Evolutionary conservation across 2,113 vertebrate species (phyloP), one percentile per base, ranked within the genome.

Genomic region (Chloropsis hardwickii): DNA sequence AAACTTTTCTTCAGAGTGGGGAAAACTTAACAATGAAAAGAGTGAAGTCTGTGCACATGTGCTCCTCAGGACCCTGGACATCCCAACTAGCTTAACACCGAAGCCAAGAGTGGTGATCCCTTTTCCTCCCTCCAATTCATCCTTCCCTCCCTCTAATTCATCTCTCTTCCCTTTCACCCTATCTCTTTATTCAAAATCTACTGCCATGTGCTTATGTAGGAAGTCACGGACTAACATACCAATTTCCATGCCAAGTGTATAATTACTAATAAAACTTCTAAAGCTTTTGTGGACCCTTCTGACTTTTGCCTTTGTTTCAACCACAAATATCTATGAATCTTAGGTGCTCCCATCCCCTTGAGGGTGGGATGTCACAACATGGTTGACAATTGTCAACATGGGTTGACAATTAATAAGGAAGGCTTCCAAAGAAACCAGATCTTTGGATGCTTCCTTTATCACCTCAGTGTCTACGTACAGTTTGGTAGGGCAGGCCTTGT

Each of bases 251-350:
- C 17, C 12, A 31, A 31, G 12, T 48, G 8, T 54, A 10, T 76
- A 69, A 54, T 42, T 54, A 15, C 54, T 40, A 27, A 47, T 42
- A 40, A 47, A 69, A 47, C 31, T 35, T 39, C 2, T 9, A 35
- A 76, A 61, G 24, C 4, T 76, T 69, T 76, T 90, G 14, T 53
- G 10, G 14, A 12, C 17, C 17, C 39, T 53, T 40, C 11, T 47
- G 61, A 35, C n/a, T 82, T 76, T 9, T 15, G 14, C 18, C 21
- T 54, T 76, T 25, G 5, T 47, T 90, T 69, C 14, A 40, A 0
- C 25, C 29, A 15, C 0, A 0, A 27, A 12, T 6, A 13, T 48
- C 9, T 40, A 1, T 42, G 29, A 47, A 47, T 61, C 54, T 35
- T 14, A 11, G 17, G 8, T 76, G 47, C 10, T 69, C 14, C 11